Evolutionary conservation across 2,797 vertebrate species (phyloP).

Genomic region (Myotis myotis): DNA sequence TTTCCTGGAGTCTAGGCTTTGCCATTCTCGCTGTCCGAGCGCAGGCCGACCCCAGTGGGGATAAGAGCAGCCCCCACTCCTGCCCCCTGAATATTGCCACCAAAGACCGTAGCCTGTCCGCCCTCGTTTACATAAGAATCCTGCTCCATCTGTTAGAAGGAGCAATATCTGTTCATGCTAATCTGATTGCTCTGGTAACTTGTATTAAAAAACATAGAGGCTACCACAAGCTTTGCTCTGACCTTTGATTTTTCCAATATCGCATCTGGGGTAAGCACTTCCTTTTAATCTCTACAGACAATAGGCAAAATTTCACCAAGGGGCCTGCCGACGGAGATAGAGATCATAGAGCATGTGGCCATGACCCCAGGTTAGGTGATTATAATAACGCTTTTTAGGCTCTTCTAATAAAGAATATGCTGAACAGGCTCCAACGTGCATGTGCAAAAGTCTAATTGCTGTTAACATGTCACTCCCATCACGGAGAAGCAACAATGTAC

Average conservation of each 20-base stretch:
- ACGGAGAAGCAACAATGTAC: conserved; percentile 54
- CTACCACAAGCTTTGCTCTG: conserved; percentile 71
- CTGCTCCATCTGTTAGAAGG: conserved; percentile 78
- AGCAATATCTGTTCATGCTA: conserved; percentile 76
- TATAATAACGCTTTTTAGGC: conserved; percentile 70
- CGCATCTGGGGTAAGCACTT: conserved; percentile 73
- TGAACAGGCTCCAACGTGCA: conserved; percentile 49
- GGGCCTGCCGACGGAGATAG: conserved; percentile 52
- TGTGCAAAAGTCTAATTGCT: conserved; percentile 69
- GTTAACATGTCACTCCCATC: conserved; percentile 73
- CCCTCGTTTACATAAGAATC: conserved; percentile 77
- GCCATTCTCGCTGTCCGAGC: neutral
- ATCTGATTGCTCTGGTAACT: conserved; percentile 77
- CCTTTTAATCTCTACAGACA: conserved; percentile 76
- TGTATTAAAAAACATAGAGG: conserved; percentile 77
- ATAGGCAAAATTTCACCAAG: conserved; percentile 75
- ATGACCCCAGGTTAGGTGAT: conserved; percentile 75
- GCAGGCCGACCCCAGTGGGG: neutral
- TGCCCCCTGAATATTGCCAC: conserved; percentile 39
- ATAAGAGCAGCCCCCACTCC: neutral
- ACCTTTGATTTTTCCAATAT: conserved; percentile 78
- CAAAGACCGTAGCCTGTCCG: conserved; percentile 56
- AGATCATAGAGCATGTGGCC: conserved; percentile 74
- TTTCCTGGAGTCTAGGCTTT: neutral
- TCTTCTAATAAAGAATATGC: conserved; percentile 67